Conservation (phyloP, 2,888 invertebrate species). For the Notodonta ziczac region DNA sequence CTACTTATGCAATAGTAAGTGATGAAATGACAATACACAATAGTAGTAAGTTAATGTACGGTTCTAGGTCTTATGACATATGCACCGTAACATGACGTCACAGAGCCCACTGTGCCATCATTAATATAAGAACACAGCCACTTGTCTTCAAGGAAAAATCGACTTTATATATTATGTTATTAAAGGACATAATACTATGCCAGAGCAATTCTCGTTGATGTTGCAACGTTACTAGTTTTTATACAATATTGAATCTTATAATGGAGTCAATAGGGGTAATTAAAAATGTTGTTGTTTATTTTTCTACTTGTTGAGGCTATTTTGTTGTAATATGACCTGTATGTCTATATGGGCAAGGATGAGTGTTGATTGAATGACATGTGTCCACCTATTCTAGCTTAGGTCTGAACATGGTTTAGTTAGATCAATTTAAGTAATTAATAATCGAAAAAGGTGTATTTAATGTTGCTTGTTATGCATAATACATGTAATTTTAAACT, state of each 20-base stretch:
- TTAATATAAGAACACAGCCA: not conserved
- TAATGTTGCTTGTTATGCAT: not conserved
- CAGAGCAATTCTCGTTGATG: not conserved
- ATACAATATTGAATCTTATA: not conserved
- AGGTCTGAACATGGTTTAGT: not conserved
- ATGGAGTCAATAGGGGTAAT: not conserved
- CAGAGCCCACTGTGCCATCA: not conserved
- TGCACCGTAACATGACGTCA: not conserved
- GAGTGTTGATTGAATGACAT: not conserved
- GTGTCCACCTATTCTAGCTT: not conserved
- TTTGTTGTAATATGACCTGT: not conserved
- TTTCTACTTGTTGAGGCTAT: slow-evolving; percentile 3
- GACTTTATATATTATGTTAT: not conserved
- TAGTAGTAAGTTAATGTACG: not conserved
- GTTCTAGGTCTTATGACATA: not conserved
- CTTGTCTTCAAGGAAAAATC: not conserved
- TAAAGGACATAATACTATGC: not conserved
- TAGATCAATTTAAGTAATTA: slow-evolving; percentile 1
- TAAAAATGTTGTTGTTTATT: not conserved
- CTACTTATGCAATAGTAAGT: slow-evolving; percentile 3
- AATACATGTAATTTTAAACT: not conserved
- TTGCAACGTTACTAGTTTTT: not conserved
- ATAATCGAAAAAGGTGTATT: not conserved
- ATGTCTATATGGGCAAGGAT: not conserved
- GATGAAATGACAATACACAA: slow-evolving; percentile 1